Evolutionary conservation across 2,113 vertebrate genomes (phyloP).

Genomic region (Okapia johnstoni): DNA sequence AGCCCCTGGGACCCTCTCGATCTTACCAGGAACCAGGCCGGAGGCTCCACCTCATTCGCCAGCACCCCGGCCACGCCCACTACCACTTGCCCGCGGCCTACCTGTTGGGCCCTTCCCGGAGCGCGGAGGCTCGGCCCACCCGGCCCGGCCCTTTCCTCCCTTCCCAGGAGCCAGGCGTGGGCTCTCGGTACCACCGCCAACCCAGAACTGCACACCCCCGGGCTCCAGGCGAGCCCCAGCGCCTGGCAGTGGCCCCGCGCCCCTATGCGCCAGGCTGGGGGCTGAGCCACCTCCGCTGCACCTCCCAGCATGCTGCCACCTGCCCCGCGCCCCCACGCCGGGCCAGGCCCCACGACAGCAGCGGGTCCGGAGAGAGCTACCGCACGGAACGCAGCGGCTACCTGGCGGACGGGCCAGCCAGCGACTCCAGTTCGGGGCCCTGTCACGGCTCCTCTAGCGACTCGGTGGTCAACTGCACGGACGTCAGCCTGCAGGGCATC

Average conservation of each 20-base stretch:
- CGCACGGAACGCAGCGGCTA: slow-evolving; percentile 95
- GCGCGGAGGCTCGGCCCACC: slow-evolving; percentile 80
- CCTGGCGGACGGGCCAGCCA: slow-evolving; percentile 92
- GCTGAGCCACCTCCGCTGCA: slow-evolving; percentile 61
- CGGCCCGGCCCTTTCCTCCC: slow-evolving; percentile 82
- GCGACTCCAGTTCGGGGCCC: slow-evolving; percentile 96
- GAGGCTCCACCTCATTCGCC: slow-evolving; percentile 88
- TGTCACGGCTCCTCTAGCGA: slow-evolving; percentile 97
- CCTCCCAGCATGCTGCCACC: slow-evolving; percentile 73
- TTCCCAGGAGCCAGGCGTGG: slow-evolving; percentile 83
- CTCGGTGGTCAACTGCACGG: slow-evolving; percentile 95
- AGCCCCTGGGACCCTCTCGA: slow-evolving; percentile 55
- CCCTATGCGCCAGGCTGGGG: slow-evolving; percentile 79
- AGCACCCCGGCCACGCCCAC: slow-evolving; percentile 85
- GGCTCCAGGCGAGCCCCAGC: slow-evolving; percentile 77
- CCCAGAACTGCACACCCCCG: slow-evolving; percentile 77
- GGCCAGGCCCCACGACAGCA: slow-evolving; percentile 80
- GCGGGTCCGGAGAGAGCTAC: slow-evolving; percentile 92
- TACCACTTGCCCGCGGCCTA: slow-evolving; percentile 80
- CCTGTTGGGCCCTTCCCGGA: slow-evolving; percentile 82
- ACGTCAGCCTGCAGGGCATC: slow-evolving; percentile 93
- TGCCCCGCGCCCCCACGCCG: slow-evolving; percentile 32
- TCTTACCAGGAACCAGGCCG: slow-evolving; percentile 83
- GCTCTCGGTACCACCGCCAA: slow-evolving; percentile 83
- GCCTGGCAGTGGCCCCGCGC: slow-evolving; percentile 76